These are phyloP conservation scores for Seriola quinqueradiata DNA, from an alignment of 2,113 vertebrate species.

Conservation along the genomic window DNA sequence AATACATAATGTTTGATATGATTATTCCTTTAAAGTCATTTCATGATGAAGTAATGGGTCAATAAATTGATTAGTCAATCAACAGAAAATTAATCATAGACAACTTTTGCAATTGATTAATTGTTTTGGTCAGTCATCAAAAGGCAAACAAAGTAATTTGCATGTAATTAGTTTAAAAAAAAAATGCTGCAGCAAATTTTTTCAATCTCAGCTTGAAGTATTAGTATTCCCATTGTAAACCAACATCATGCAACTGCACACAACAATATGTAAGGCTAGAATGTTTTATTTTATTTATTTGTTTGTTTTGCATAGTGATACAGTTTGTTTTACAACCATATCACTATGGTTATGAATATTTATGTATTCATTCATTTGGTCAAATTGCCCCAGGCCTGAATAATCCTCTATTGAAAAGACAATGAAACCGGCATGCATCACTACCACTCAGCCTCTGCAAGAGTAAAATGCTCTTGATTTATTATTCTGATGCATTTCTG, in stretches of 20 bases:
- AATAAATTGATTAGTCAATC: too few relatives aligned
- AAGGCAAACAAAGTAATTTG: too few relatives aligned
- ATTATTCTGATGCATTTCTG: slow-evolving; percentile 7
- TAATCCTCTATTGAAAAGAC: neutral
- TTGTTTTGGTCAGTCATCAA: too few relatives aligned
- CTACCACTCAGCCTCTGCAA: neutral
- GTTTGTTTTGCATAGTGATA: neutral
- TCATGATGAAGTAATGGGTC: too few relatives aligned
- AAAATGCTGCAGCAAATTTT: neutral
- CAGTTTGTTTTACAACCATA: neutral
- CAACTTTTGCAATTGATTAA: too few relatives aligned
- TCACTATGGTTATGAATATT: neutral
- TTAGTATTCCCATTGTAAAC: neutral
- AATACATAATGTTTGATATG: too few relatives aligned
- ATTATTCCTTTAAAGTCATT: too few relatives aligned
- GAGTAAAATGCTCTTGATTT: neutral
- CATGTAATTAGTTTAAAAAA: too few relatives aligned
- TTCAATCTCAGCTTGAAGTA: neutral
- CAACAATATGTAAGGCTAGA: neutral
- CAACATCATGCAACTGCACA: neutral
- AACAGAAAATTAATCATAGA: too few relatives aligned
- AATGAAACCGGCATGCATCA: neutral
- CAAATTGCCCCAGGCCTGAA: slow-evolving; percentile 1
- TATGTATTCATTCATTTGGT: neutral
- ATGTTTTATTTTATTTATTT: neutral